A percentile compares a stretch with the other conserved stretches of the same genome.
Evolutionary conservation across 2,888 invertebrate genomes (phyloP).

Genomic region (Schrankia costaestrigalis): DNA sequence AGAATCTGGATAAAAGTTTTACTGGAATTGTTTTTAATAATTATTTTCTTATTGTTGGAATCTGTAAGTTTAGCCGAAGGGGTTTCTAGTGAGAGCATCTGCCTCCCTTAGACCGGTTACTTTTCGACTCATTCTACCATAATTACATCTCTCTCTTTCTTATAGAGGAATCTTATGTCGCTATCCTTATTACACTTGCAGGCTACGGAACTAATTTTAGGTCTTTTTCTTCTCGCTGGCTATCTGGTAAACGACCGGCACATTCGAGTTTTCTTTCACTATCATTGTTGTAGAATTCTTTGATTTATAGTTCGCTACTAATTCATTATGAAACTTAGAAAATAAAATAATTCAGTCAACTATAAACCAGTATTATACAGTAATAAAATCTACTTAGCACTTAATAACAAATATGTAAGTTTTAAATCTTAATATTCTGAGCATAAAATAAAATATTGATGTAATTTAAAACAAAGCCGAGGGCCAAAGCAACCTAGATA

Average conservation of each 20-base stretch:
- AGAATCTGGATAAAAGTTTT: slow-evolving; percentile 35
- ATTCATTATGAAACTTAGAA: too few relatives aligned
- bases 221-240: slow-evolving; percentile 67
- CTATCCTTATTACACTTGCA: slow-evolving; percentile 52
- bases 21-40: slow-evolving; percentile 55
- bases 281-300: slow-evolving; percentile 31
- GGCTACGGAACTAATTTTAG: slow-evolving; percentile 70
- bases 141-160: slow-evolving; percentile 47
- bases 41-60: slow-evolving; percentile 71
- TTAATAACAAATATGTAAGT: too few relatives aligned
- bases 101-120: slow-evolving; percentile 75
- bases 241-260: slow-evolving; percentile 56
- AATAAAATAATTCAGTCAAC: too few relatives aligned
- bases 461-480: slow-evolving; percentile 38
- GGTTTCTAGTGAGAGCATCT: slow-evolving; percentile 71
- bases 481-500: slow-evolving; percentile 48
- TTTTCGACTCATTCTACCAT: slow-evolving; percentile 56
- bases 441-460: slow-evolving; percentile 4
- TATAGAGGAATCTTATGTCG: slow-evolving; percentile 17
- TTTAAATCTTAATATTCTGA: too few relatives aligned
- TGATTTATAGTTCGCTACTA: background rate
- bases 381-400: too few relatives aligned
- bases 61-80: slow-evolving; percentile 67
- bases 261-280: slow-evolving; percentile 47
- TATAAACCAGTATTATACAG: too few relatives aligned